Base-by-base conservation (phyloP, 2,888 invertebrate species). In the Mesorhabditis sp. region DNA sequence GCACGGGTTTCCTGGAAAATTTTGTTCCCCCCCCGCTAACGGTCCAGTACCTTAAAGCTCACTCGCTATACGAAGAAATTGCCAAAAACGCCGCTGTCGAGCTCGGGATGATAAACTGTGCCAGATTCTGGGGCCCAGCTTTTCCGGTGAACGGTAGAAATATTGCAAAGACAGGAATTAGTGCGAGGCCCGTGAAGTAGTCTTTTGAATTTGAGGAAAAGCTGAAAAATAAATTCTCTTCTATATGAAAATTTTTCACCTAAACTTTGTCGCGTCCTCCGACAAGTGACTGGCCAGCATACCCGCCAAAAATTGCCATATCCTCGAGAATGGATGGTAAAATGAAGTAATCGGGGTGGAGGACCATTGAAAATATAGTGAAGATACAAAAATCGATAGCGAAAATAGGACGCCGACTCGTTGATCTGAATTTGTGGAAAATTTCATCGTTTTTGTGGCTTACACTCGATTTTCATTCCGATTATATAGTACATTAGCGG, bases 321-420 rank as follows among this genome's bases (percentile, higher is more conserved):
- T 50, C 2, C 58, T 50, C 10, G 10, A 10, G n/a, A 50, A 50
- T 2, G 58, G 58, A 2, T 50, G 58, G n/a, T 50, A 50, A 50
- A 50, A 50, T n/a, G 58, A 50, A 50, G 58, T 50, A n/a, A 50
- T 50, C n/a, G 58, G 10, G n/a, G n/a, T 10, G n/a, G 58, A 13
- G 1, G 7, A 13, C 10, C 58, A 50, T 10, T 50, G n/a, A 50
- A 50, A 50, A 50, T 50, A 50, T 13, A 50, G 58, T 2, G 58
- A 50, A 0, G n/a, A 13, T 50, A 50, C 2, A 50, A 50, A n/a
- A 50, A n/a, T n/a, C n/a, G 10, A 10, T 2, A 95, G 93, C 80
- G 94, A 93, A 87, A 95, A 95, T 13, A 50, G 58, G 1, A 13
- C 0, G 58, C 58, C 58, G n/a, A n/a, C 7, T 2, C n/a, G 7